Base-by-base conservation (phyloP, 2,888 invertebrate genomes). In the Clepsis dumicolana region DNA sequence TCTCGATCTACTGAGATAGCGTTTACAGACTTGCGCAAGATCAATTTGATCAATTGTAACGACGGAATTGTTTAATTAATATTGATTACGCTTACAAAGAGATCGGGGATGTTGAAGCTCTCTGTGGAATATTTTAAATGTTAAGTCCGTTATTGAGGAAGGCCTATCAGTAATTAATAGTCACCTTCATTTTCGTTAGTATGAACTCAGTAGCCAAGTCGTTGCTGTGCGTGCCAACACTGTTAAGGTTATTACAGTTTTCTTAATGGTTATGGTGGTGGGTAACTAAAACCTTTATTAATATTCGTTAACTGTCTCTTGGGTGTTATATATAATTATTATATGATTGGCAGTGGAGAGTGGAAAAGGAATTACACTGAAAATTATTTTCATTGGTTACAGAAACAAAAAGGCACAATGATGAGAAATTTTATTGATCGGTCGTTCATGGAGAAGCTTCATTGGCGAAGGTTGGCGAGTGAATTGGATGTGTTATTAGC, bases 11-110 rank as follows among this genome's bases (percentile, higher is more conserved):
- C 77, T 74, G 48, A 14, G 44, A 16, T 44, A 54, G 54, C 64
- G 76, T 78, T 78, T 72, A 81, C 82, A 80, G 79, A 72, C 75
- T 83, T 83, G 81, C 80, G 79, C 78, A 77, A 77, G 53, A 75
- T 77, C 76, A 78, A 79, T 75, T 80, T 48, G 64, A 52, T 70
- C 63, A 65, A 72, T 70, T 69, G 65, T 48, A 38, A 63, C 54
- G 61, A 66, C 54, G 56, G 65, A 21, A 48, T 48, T 48, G 48
- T 21, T 21, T 48, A 48, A 48, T 48, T 48, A 21, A 4, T 48
- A 61, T 65, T 61, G 50, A 65, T 70, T 57, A 57, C 52, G 52
- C 27, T 16, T 48, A 56, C 35, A 59, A 59, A 50, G 50, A 52
- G 52, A 59, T 41, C 52, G 52, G 48, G 18, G 32, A 48, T 25